Percentiles rank a stretch among this genome's conserved stretches.
These are phyloP conservation scores for Octomys mimax DNA, from an alignment of 2,797 vertebrate genomes.

Conservation along the genomic window DNA sequence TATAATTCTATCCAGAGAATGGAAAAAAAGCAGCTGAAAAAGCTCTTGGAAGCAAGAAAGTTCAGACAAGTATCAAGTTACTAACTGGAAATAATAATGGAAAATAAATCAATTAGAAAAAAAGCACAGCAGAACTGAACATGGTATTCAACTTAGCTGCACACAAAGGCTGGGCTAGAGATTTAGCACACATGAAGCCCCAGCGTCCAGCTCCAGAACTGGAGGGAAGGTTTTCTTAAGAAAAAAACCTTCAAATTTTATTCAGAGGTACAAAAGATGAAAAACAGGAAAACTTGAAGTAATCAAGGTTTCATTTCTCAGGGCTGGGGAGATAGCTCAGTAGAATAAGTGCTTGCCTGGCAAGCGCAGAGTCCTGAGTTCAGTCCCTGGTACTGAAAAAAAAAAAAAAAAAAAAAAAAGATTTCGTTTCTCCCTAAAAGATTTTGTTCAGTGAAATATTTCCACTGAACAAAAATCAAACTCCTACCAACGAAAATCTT, in stretches of 20 bases:
- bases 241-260: background rate
- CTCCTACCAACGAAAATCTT: background rate
- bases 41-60: conserved; percentile 39
- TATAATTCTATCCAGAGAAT: conserved; percentile 42
- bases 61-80: conserved; percentile 35
- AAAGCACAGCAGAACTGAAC: conserved; percentile 55
- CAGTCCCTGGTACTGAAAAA: too few species aligned
- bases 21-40: conserved; percentile 25
- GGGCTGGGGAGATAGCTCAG: too few species aligned
- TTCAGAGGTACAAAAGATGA: background rate
- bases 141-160: background rate
- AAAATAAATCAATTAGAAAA: conserved; percentile 54
- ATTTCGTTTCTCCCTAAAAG: background rate
- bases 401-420: background rate
- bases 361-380: too few species aligned
- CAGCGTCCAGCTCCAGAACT: background rate
- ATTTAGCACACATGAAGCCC: background rate
- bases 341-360: too few species aligned
- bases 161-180: too few species aligned
- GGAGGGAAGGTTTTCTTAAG: background rate
- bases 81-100: conserved; percentile 42
- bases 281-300: background rate
- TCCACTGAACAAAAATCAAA: background rate
- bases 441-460: conserved; percentile 24
- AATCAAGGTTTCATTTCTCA: background rate